A percentile compares a stretch with the other conserved stretches of the same genome.
phyloP scores from a whole-genome alignment of 2,888 invertebrate species.

The Julus scanicus region DNA sequence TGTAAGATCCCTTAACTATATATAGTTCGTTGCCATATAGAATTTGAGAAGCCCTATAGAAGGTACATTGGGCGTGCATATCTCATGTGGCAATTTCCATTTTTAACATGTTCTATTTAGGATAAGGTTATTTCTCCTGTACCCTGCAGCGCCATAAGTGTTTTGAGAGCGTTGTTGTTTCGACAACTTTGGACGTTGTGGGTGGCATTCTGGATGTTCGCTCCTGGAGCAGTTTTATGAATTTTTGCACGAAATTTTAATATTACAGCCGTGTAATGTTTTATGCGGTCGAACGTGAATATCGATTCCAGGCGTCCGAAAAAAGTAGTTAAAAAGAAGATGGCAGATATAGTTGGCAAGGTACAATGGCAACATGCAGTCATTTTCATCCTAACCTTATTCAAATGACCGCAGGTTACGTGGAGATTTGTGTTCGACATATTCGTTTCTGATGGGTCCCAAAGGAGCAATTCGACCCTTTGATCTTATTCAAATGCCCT shows the following conservation, averaged over 20 bases:
- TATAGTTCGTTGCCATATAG: too few species aligned
- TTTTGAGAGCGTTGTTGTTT: not conserved
- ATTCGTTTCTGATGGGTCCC: slow-evolving; percentile 40
- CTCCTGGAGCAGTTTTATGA: not conserved
- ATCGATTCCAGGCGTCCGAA: not conserved
- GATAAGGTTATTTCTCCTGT: not conserved
- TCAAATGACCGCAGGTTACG: slow-evolving; percentile 49
- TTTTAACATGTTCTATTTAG: not conserved
- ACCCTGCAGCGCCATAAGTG: not conserved
- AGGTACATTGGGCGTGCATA: too few species aligned
- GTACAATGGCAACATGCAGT: not conserved
- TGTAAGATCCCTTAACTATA: too few species aligned
- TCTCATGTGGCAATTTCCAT: too few species aligned
- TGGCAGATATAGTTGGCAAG: slow-evolving; percentile 24
- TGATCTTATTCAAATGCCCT: slow-evolving; percentile 48
- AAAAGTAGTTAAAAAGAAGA: slow-evolving; percentile 18
- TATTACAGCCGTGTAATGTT: not conserved
- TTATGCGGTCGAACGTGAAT: not conserved
- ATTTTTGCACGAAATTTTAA: slow-evolving; percentile 15
- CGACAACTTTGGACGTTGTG: not conserved
- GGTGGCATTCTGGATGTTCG: not conserved
- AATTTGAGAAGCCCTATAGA: too few species aligned
- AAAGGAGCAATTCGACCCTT: slow-evolving; percentile 44
- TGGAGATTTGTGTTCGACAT: slow-evolving; percentile 47
- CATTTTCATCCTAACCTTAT: slow-evolving; percentile 20